Evolutionary conservation across 2,797 vertebrate species (phyloP), one percentile per base, ranked within the genome.

Genomic region (Borostomias antarcticus): DNA sequence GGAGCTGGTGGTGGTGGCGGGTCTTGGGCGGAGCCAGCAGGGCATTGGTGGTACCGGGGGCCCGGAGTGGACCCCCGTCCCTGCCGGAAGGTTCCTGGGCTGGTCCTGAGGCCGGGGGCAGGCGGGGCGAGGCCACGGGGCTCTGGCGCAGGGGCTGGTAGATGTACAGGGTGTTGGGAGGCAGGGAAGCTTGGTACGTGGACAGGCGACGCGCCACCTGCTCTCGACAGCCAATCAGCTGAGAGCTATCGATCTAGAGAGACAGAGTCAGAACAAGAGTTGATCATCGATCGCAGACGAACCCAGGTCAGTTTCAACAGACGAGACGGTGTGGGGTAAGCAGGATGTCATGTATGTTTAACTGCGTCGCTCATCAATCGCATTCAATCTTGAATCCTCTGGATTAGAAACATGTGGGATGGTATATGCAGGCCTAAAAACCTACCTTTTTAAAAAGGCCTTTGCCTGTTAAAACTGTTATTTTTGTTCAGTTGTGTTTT

Each of bases 161-260:
- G 95, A 99, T 94, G 92, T 98, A 99, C 83, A 99, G 93, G 78
- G 95, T 91, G 88, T 98, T 99, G 66, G 94, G 94, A 92, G 91
- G 94, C 89, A 94, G 92, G 92, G 95, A 92, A 90, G 93, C 87
- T 85, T 87, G 93, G 75, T 76, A 86, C 75, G 92, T 87, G 89
- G 94, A 96, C 85, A 98, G 95, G 87, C 94, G 92, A 88, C 89
- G 92, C 75, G 94, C 92, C 84, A 94, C 94, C 0, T 95, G 92
- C 91, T 99, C 97, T 86, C 96, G 93, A 85, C 96, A 95, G 81
- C 93, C 87, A 73, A 98, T 96, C 90, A 98, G 85, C 91, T 95
- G 93, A 0, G 94, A 93, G 84, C 95, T 97, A 67, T 96, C 92
- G 77, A 96, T 95, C 96, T 99, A 75, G 59, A 66, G 23, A 0